These are phyloP conservation scores for Apogon hyalosoma DNA, from an alignment of 2,797 vertebrate genomes.

Conservation along the genomic window DNA sequence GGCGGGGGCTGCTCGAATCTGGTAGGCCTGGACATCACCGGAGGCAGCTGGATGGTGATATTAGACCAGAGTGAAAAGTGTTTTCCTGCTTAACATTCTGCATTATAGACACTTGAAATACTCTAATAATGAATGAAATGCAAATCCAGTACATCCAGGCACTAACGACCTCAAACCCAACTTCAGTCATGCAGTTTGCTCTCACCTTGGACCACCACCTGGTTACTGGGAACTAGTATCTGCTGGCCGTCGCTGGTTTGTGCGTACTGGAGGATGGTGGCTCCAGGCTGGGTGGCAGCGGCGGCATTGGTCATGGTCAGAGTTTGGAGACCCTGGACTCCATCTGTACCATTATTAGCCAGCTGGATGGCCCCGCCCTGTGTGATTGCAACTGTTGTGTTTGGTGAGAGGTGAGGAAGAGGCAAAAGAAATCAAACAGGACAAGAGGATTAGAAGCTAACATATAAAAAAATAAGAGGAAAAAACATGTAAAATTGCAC, in stretches of 20 bases:
- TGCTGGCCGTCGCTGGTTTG: slow-evolving; percentile 98
- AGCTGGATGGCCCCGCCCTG: slow-evolving; percentile 98
- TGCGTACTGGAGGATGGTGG: slow-evolving; percentile 97
- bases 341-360: slow-evolving; percentile 97
- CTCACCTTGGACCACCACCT: slow-evolving; percentile 98
- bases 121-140: no score
- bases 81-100: no score
- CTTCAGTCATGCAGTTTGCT: background rate
- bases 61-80: background rate
- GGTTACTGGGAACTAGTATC: slow-evolving; percentile 98
- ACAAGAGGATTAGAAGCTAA: background rate
- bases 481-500: background rate
- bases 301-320: slow-evolving; percentile 94
- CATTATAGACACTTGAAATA: no score
- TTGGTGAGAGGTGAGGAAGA: background rate
- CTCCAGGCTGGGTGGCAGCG: slow-evolving; percentile 89
- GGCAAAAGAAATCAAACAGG: background rate
- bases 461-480: background rate
- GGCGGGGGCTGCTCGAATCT: slow-evolving; percentile 92
- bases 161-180: background rate
- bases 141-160: no score
- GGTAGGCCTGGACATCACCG: slow-evolving; percentile 97
- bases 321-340: slow-evolving; percentile 95
- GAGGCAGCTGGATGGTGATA: slow-evolving; percentile 87
- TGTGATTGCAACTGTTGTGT: slow-evolving; percentile 92